A percentile compares a stretch with the other conserved stretches of the same genome.
Evolutionary conservation across 1,140 invertebrate species (phyloP).

Genomic region (Cheumatopsyche charites): DNA sequence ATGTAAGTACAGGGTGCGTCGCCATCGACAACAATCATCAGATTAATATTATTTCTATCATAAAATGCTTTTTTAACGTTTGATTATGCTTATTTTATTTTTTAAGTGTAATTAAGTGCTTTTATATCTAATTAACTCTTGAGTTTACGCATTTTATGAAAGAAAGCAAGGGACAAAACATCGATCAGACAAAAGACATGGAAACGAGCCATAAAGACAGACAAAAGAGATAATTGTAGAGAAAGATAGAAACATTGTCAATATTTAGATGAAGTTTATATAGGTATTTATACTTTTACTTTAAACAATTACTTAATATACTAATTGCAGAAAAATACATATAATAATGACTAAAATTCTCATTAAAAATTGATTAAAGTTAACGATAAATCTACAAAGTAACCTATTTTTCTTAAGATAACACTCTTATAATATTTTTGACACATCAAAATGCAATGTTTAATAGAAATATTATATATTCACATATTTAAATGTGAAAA

Average conservation of each 20-base stretch:
- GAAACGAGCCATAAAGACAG: conserved; percentile 47
- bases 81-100: conserved; percentile 6
- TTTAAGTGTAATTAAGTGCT: neutral
- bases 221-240: conserved; percentile 43
- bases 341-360: neutral
- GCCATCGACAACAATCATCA: conserved; percentile 33
- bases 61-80: conserved; percentile 28
- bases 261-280: neutral
- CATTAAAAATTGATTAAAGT: neutral
- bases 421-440: no score
- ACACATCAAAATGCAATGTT: no score
- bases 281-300: neutral
- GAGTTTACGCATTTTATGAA: conserved; percentile 3
- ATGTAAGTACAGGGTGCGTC: conserved; percentile 28
- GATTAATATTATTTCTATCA: conserved; percentile 3
- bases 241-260: conserved; percentile 30
- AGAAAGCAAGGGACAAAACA: conserved; percentile 45
- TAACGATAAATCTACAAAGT: no score
- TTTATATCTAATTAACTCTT: neutral
- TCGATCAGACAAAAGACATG: conserved; percentile 46
- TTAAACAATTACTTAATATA: neutral
- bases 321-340: no score
- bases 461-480: no score
- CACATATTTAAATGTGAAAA: no score
- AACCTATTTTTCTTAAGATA: no score